phyloP scores from a whole-genome alignment of 2,888 invertebrate species.

The Oasisia sp. region DNA sequence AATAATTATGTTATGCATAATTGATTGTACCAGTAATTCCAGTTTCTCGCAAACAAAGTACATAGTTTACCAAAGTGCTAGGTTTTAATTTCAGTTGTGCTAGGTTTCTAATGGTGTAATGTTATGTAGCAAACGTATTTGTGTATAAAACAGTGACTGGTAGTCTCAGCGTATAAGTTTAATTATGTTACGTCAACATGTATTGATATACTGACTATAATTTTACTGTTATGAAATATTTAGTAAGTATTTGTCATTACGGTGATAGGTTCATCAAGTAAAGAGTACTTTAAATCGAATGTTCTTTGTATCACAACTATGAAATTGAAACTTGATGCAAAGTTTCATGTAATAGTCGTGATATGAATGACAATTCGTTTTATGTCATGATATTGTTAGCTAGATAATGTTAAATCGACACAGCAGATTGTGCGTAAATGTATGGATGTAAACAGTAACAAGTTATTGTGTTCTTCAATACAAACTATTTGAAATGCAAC shows the following conservation, averaged over 20 bases:
- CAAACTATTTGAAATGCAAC: neutral
- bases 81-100: conserved; percentile 8
- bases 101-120: neutral
- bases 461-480: neutral
- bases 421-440: neutral
- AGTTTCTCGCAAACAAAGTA: neutral
- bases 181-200: neutral
- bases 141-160: neutral
- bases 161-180: neutral
- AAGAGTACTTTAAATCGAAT: too few species aligned
- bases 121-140: neutral
- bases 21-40: neutral
- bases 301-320: too few species aligned
- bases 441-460: neutral
- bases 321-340: too few species aligned
- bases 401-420: neutral
- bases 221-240: neutral
- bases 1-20: neutral
- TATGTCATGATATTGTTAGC: neutral
- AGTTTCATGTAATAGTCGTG: too few species aligned
- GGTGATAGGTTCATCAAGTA: too few species aligned
- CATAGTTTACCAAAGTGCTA: neutral
- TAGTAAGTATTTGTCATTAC: neutral
- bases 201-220: neutral
- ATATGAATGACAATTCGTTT: too few species aligned